Evolutionary conservation across 2,888 invertebrate genomes (phyloP).

Genomic region (Caenorhabditis sinica): DNA sequence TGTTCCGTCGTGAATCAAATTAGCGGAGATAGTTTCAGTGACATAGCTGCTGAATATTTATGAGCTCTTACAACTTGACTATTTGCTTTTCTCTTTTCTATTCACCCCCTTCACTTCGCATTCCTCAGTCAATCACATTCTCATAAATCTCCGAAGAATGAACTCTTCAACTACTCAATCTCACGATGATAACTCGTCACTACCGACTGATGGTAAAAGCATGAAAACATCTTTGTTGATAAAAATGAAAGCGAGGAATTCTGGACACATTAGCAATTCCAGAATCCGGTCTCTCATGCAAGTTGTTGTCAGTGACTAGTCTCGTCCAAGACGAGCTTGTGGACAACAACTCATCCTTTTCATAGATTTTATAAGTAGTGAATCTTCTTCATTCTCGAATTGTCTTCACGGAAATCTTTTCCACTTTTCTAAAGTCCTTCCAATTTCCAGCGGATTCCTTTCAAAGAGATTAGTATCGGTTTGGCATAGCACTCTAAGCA

Average conservation of each 20-base stretch:
- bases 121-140: not conserved
- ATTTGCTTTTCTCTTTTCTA: conserved; percentile 21
- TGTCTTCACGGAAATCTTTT: conserved; percentile 27
- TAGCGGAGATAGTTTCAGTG: conserved; percentile 29
- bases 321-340: conserved; percentile 14
- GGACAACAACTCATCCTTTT: conserved; percentile 22
- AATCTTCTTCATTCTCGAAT: not conserved
- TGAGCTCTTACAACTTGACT: conserved; percentile 21
- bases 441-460: no score
- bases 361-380: conserved; percentile 5
- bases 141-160: conserved; percentile 11
- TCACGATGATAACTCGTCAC: not conserved
- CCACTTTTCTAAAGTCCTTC: not conserved
- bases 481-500: not conserved
- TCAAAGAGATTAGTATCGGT: not conserved
- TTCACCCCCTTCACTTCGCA: not conserved
- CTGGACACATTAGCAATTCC: conserved; percentile 36
- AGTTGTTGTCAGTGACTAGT: conserved; percentile 47
- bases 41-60: conserved; percentile 47
- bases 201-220: conserved; percentile 13
- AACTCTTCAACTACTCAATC: not conserved
- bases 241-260: conserved; percentile 2
- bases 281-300: conserved; percentile 27
- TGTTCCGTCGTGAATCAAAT: conserved; percentile 30
- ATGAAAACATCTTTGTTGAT: conserved; percentile 34